These are phyloP conservation scores for Drosophila algonquin DNA, from an alignment of 2,888 invertebrate genomes.

Conservation along the genomic window DNA sequence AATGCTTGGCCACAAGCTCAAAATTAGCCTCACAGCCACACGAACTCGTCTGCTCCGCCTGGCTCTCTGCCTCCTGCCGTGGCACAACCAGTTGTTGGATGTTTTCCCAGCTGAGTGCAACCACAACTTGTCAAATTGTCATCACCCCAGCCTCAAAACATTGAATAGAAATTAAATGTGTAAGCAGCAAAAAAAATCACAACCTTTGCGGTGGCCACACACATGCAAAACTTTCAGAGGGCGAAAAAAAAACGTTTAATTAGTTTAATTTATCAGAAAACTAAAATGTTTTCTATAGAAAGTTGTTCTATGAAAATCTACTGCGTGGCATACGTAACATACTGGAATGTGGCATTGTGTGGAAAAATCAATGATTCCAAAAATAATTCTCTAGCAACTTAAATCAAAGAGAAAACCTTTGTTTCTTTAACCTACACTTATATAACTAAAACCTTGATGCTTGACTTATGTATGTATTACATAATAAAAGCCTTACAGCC, in stretches of 20 bases:
- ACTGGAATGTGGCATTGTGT: not conserved
- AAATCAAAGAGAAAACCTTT: not conserved
- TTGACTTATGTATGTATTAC: not conserved
- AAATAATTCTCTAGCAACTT: not conserved
- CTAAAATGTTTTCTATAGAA: slow-evolving; percentile 11
- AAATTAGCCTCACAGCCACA: slow-evolving; percentile 58
- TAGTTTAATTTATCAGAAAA: slow-evolving; percentile 31
- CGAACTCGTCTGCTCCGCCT: slow-evolving; percentile 2
- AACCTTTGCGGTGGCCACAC: not conserved
- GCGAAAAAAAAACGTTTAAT: slow-evolving; percentile 39
- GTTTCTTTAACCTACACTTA: not conserved
- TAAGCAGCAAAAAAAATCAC: not conserved
- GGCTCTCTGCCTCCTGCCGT: slow-evolving; percentile 28
- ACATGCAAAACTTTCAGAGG: not conserved
- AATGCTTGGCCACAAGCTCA: slow-evolving; percentile 46
- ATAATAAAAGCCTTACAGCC: not conserved
- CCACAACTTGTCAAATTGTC: slow-evolving; percentile 46
- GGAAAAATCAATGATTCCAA: slow-evolving; percentile 6
- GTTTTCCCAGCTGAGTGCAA: slow-evolving; percentile 34
- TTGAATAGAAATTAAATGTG: not conserved
- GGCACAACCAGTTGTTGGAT: slow-evolving; percentile 36
- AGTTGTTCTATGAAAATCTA: slow-evolving; percentile 5
- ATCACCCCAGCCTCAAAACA: slow-evolving; percentile 14
- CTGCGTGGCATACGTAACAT: slow-evolving; percentile 7
- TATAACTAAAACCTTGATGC: not conserved